A percentile compares a stretch with the other conserved stretches of the same genome.
Evolutionary conservation across 1,140 invertebrate species (phyloP).

Genomic region (Alviniconcha marisindica): DNA sequence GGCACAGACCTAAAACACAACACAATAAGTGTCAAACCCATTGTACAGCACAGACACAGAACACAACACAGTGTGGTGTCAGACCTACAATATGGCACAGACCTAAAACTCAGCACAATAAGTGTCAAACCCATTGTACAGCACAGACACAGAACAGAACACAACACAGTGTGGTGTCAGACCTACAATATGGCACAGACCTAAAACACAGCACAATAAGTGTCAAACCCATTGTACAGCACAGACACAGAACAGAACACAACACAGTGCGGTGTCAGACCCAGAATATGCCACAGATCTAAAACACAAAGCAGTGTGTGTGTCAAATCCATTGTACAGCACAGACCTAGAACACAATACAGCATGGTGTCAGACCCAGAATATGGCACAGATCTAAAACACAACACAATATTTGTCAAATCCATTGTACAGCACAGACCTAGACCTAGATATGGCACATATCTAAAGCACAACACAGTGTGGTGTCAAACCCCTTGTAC

Average conservation of each 20-base stretch:
- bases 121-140: conserved; percentile 96
- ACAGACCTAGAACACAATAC: conserved; percentile 82
- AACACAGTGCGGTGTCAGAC: too few species aligned
- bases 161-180: conserved; percentile 95
- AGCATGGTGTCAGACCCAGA: too few species aligned
- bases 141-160: conserved; percentile 99
- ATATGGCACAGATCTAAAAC: too few species aligned
- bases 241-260: conserved; percentile 96
- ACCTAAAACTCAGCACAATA: conserved; percentile 98
- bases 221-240: conserved; percentile 96
- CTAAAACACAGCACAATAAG: conserved; percentile 97
- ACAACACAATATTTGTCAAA: conserved; percentile 96
- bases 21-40: conserved; percentile 96
- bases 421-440: conserved; percentile 96
- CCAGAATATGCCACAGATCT: too few species aligned
- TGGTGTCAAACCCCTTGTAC: conserved; percentile 95
- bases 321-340: conserved; percentile 80
- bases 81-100: conserved; percentile 99
- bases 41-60: conserved; percentile 99
- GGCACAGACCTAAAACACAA: too few species aligned
- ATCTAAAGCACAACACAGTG: conserved; percentile 99
- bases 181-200: conserved; percentile 98
- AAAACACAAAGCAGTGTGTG: too few species aligned
- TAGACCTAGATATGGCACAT: conserved; percentile 59
- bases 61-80: too few species aligned